Evolutionary conservation across 2,113 vertebrate genomes (phyloP), one percentile per base, ranked within the genome.

Genomic region (Neolamprologus falcicula): DNA sequence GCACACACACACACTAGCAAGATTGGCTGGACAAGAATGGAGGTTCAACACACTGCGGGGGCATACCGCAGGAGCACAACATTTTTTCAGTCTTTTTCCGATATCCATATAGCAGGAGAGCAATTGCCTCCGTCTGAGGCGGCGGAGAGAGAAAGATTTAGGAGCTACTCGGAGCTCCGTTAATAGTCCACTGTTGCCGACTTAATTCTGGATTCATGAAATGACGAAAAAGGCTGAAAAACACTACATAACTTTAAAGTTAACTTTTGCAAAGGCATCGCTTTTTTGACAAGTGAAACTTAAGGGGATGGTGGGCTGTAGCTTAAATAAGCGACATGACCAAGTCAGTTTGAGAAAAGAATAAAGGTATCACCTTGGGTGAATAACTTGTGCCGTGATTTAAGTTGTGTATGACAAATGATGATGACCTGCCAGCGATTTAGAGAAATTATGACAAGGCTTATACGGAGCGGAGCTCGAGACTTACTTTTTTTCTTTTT

Each of bases 161-260:
- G 45, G 33, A 50, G 52, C 21, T 40, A 52, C 54, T 86, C 53
- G 28, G 50, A 37, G 83, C 31, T 82, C 50, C 76, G 17, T 82
- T 37, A 55, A 42, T 5, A 86, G 52, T 79, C 52, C 83, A 82
- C 85, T 21, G 78, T 53, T 37, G 68, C 80, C 87, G 53, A 86
- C 31, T 92, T 86, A 12, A 86, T 88, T 83, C 59, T 24, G 83
- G 63, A 88, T 68, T 80, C 80, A 89, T 87, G 53, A 78, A 90
- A 88, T 55, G 47, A 28, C 35, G n/a, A 53, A 28, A 31, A 21
- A 54, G 11, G 26, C 3, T 78, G 73, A 84, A 87, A 68, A 86
- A 81, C 17, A 78, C 45, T n/a, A n/a, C 4, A 76, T 26, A 76
- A 85, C 88, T 84, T 66, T 12, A 10, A 83, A 83, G 83, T 86